Base-by-base conservation (phyloP, 2,113 vertebrate genomes). In the Mastomys coucha region DNA sequence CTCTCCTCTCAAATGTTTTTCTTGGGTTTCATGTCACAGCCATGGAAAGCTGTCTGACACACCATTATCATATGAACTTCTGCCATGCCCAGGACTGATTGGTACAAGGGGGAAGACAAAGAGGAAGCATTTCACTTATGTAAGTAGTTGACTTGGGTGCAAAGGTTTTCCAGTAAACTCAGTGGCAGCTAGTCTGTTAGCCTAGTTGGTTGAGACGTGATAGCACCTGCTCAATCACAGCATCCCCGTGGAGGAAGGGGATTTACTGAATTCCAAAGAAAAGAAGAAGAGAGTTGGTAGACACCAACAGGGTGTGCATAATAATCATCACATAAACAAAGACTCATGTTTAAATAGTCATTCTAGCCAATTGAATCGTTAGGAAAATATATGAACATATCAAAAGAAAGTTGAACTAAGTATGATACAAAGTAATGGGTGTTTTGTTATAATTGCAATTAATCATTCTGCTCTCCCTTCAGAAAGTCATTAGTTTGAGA, bases 401-500 rank as follows among this genome's bases (percentile, higher is more conserved):
- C 26, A 65, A 65, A 94, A 73, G 28, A 49, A 95, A 93, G 20
- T 6, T 73, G 88, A 9, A 84, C 14, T n/a, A 58, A 72, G 26
- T 85, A 86, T 11, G 33, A 88, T 39, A n/a, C 22, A 72, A 65
- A 76, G 11, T 82, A 51, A 87, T 9, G 53, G 65, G 60, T 82
- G 5, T 86, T 20, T 86, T n/a, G 84, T 77, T 51, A 63, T 78
- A 85, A 93, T 78, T 87, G 51, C 8, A 77, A 36, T 45, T 36
- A 28, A 89, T 63, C 53, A 70, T 80, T 92, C 45, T 89, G 16
- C 53, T 84, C 1, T 33, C 24, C 78, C 53, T 75, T 89, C 33
- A 92, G 76, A 95, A 63, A 90, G 45, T 20, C 16, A 70, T 72
- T 65, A 91, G 36, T 76, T 94, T 81, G 33, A 91, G 67, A 90